A percentile compares a stretch with the other conserved stretches of the same genome.
These are phyloP conservation scores for Serranus cabrilla DNA, from an alignment of 2,797 vertebrate species.

Conservation along the genomic window DNA sequence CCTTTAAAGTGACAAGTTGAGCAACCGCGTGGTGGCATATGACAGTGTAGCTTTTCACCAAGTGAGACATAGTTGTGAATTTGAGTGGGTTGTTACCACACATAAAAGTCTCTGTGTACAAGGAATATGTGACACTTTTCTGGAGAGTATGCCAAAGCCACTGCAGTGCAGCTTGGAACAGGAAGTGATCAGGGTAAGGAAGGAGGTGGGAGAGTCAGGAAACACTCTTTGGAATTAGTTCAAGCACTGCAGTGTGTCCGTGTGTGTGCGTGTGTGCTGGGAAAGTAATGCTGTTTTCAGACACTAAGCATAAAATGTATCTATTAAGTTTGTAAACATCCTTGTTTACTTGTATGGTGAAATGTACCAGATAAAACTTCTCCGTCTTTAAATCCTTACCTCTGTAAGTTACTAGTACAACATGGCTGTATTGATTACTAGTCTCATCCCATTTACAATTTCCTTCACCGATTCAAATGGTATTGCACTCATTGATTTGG, in stretches of 20 bases:
- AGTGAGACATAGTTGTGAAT: constrained; percentile 50
- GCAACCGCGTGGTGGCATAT: constrained; percentile 47
- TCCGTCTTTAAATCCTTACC: neutral
- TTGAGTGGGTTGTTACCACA: constrained; percentile 67
- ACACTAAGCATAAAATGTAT: constrained; percentile 2
- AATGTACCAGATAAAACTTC: constrained; percentile 24
- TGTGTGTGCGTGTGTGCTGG: constrained; percentile 17
- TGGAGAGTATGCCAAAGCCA: constrained; percentile 62
- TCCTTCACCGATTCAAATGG: neutral
- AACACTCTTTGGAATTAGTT: constrained; percentile 68
- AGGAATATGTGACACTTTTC: constrained; percentile 64
- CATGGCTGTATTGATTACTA: neutral
- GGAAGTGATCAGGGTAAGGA: constrained; percentile 74
- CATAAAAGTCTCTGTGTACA: constrained; percentile 68
- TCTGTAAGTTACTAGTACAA: neutral
- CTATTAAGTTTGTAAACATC: constrained; percentile 49
- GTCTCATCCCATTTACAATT: neutral
- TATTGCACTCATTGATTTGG: neutral
- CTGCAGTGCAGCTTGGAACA: constrained; percentile 59
- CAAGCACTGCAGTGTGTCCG: constrained; percentile 38
- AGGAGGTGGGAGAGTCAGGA: constrained; percentile 67
- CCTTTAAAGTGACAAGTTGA: constrained; percentile 48
- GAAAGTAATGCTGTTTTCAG: constrained; percentile 28
- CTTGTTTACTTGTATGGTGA: constrained; percentile 33
- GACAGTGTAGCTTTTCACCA: constrained; percentile 54